Evolutionary conservation across 2,113 vertebrate genomes (phyloP), one percentile per base, ranked within the genome.

Genomic region (Mus spicilegus): DNA sequence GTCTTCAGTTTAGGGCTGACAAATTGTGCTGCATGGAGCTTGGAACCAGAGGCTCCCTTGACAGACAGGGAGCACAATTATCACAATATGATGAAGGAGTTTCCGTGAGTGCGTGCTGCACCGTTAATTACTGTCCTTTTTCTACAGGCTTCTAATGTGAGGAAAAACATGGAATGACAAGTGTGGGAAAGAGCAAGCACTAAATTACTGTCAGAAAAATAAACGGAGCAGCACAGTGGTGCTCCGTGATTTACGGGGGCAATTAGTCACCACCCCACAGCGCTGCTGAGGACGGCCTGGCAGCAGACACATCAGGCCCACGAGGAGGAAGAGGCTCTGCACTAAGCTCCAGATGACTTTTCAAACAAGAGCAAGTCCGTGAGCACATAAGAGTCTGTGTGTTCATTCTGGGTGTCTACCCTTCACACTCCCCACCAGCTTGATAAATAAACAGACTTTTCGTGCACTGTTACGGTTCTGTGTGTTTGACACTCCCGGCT

Each of bases 201-300:
- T 99, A 99, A 99, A 99, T 99, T 99, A 99, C 99, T 99, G 99
- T 99, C 99, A 99, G 99, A 99, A 99, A 99, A 99, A 99, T 99
- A 99, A 99, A 99, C 99, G 99, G 99, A 99, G 98, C 98, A 99
- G 99, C 98, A 98, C 98, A 97, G 98, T 98, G 99, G 99, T 87
- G 98, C 97, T 96, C 98, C 49, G 99, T 99, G 99, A 99, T 99
- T 99, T 99, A 99, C 99, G 99, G 99, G 99, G 99, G 99, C 99
- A 99, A 99, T 99, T 99, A 99, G 99, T 99, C 99, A 99, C 99
- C 99, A 98, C 99, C 99, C 99, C 99, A 99, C 97, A 96, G 99
- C 99, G 99, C 99, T 99, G 99, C 99, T 98, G 99, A 99, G 99
- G 99, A 99, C 99, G 98, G 99, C 99, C 98, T 95, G 98, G 98